Conservation (phyloP, 2,113 vertebrate genomes). For the Phrynocephalus versicolor region DNA sequence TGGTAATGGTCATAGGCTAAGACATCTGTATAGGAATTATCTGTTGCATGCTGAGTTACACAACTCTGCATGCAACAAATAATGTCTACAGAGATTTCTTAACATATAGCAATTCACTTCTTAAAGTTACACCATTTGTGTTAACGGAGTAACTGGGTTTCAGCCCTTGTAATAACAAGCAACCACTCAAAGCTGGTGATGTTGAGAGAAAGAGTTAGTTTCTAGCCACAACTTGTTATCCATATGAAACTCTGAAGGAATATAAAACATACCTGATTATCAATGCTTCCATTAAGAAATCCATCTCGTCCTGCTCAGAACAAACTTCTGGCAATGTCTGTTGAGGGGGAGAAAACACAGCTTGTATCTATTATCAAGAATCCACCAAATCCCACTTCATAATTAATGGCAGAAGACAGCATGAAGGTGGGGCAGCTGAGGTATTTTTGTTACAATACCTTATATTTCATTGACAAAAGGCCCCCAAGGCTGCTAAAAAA, state of each 20-base stretch:
- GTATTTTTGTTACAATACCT: background rate
- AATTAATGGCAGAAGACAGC: background rate
- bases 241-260: background rate
- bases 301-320: constrained; percentile 90
- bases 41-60: no score
- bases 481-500: background rate
- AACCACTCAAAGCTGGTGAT: background rate
- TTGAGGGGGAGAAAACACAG: constrained; percentile 15
- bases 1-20: no score
- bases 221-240: background rate
- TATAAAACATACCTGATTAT: constrained; percentile 85
- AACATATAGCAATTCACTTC: no score
- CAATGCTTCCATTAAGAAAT: constrained; percentile 91
- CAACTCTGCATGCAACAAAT: no score
- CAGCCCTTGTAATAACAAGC: no score
- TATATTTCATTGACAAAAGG: background rate
- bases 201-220: background rate
- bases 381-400: background rate
- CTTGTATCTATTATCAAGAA: constrained; percentile 12
- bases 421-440: fast-evolving
- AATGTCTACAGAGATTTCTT: no score
- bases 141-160: no score
- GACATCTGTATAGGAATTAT: no score
- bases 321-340: constrained; percentile 94
- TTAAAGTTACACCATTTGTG: no score